Evolutionary conservation across 2,113 vertebrate genomes (phyloP).

Genomic region (Eonycteris spelaea): DNA sequence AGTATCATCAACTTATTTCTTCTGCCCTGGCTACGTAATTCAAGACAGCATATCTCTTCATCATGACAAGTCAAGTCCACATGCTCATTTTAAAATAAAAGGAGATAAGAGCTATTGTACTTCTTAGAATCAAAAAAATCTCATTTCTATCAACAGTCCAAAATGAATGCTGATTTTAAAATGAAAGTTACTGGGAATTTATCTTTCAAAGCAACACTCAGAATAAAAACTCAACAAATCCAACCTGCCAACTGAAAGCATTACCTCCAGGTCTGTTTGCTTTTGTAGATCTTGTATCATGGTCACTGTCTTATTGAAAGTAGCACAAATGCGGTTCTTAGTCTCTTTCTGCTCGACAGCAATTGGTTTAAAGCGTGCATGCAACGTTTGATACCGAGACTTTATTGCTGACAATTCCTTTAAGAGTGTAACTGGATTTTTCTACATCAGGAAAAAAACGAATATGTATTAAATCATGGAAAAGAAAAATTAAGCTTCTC

Average conservation of each 20-base stretch:
- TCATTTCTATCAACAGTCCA: conserved; percentile 32
- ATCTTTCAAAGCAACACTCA: conserved; percentile 26
- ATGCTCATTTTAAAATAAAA: conserved; percentile 20
- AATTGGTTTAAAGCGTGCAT: conserved; percentile 82
- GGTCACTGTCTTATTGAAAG: conserved; percentile 80
- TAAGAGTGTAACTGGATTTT: conserved; percentile 87
- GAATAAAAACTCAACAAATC: conserved; percentile 44
- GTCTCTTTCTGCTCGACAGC: conserved; percentile 84
- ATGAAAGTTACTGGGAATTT: not conserved
- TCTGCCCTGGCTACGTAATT: not conserved
- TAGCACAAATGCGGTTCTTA: conserved; percentile 84
- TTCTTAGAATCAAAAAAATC: conserved; percentile 20
- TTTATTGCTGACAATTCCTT: conserved; percentile 87
- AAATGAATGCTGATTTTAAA: conserved; percentile 27
- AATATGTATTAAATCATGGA: conserved; percentile 14
- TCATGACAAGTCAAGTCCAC: not conserved
- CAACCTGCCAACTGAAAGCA: not conserved
- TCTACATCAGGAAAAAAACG: conserved; percentile 78
- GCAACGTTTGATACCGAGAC: conserved; percentile 85
- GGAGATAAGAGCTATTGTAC: not conserved
- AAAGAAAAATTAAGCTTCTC: not conserved
- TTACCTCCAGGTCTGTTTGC: conserved; percentile 84
- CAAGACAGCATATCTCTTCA: not conserved
- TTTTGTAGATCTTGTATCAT: conserved; percentile 83
- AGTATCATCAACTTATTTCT: not conserved